phyloP scores from a whole-genome alignment of 2,113 vertebrate species.

The Formicarius rufipectus region DNA sequence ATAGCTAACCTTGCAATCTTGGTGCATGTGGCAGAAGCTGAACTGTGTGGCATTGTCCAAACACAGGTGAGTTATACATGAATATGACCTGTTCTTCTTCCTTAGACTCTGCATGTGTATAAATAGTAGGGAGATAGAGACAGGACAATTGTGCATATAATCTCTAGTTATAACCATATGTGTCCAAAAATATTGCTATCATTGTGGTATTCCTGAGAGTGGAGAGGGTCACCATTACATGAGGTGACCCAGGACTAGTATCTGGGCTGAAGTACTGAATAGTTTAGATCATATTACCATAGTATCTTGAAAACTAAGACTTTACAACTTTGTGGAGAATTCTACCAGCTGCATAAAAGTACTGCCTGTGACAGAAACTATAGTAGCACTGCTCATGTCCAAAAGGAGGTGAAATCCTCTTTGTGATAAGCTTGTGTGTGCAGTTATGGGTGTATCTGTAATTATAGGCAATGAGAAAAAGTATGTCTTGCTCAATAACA shows the following conservation, averaged over 20 bases:
- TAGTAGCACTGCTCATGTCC: not conserved
- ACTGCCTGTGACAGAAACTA: not conserved
- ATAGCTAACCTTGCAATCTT: rapidly evolving
- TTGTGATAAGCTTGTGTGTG: constrained; percentile 4
- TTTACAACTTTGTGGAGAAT: not conserved
- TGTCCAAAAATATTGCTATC: not conserved
- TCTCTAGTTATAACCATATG: rapidly evolving
- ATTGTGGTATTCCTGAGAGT: not conserved
- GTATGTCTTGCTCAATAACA: not conserved
- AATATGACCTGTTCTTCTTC: not conserved
- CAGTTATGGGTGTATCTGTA: constrained; percentile 5
- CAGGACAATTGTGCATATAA: rapidly evolving
- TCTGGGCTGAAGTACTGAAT: not conserved
- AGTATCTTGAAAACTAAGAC: not conserved
- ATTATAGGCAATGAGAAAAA: not conserved
- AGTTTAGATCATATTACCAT: not conserved
- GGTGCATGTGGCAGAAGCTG: not conserved
- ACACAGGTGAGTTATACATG: not conserved
- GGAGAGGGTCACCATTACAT: not conserved
- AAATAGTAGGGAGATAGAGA: not conserved
- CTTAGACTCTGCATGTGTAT: not conserved
- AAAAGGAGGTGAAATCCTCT: not conserved
- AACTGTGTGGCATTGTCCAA: not conserved
- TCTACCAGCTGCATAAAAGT: not conserved
- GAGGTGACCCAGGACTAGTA: not conserved